Conservation (phyloP, 2,113 vertebrate species). For the Physeter macrocephalus region DNA sequence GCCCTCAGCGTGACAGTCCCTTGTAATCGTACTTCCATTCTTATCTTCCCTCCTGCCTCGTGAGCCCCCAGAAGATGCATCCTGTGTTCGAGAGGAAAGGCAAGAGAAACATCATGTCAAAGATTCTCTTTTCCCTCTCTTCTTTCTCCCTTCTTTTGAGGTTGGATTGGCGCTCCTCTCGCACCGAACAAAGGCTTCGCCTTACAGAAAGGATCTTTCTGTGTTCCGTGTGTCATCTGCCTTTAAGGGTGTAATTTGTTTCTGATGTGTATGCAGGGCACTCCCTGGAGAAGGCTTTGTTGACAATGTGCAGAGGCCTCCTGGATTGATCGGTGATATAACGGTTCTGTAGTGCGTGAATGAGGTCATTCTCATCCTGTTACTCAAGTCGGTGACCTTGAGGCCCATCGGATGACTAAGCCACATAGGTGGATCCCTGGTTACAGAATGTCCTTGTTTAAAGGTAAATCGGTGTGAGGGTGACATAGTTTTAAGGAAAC, state of each 20-base stretch:
- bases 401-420: conserved; percentile 70
- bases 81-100: not conserved
- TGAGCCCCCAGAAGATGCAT: not conserved
- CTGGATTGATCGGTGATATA: conserved; percentile 82
- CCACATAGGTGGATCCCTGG: conserved; percentile 59
- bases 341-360: conserved; percentile 75
- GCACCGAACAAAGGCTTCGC: conserved; percentile 50
- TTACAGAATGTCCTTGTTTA: conserved; percentile 70
- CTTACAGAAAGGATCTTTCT: conserved; percentile 12
- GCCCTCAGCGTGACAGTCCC: not conserved
- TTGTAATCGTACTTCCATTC: not conserved
- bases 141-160: not conserved
- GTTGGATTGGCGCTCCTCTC: conserved; percentile 56
- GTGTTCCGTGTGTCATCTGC: conserved; percentile 52
- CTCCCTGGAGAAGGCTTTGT: conserved; percentile 65
- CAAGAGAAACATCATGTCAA: fast-evolving
- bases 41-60: not conserved
- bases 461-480: conserved; percentile 59
- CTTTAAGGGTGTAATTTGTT: conserved; percentile 72
- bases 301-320: conserved; percentile 62
- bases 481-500: conserved; percentile 54
- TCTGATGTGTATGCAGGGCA: conserved; percentile 37
- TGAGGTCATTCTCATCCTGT: conserved; percentile 83
- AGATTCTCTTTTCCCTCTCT: not conserved
- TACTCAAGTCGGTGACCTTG: conserved; percentile 81